A percentile compares a stretch with the other conserved stretches of the same genome.
These are phyloP conservation scores for Polydrusus tereticollis DNA, from an alignment of 2,888 invertebrate species.

Conservation along the genomic window DNA sequence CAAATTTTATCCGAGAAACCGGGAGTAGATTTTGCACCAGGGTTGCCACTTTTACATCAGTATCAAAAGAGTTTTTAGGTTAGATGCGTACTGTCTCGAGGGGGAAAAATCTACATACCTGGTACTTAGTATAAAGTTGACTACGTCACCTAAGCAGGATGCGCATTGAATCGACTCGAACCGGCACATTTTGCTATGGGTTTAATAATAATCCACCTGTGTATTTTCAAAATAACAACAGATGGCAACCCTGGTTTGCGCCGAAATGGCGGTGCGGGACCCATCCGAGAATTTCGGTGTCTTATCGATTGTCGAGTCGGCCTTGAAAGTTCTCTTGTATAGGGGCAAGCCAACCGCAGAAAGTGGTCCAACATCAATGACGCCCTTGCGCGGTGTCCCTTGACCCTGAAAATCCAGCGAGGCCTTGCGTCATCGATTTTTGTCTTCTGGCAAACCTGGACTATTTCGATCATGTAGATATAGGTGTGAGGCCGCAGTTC, in stretches of 20 bases:
- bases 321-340: constrained; percentile 40
- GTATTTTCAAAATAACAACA: neutral
- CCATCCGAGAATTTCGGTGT: constrained; percentile 19
- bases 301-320: constrained; percentile 23
- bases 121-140: too few species aligned
- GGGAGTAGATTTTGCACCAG: constrained; percentile 29
- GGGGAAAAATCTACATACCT: too few species aligned
- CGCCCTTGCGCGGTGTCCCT: constrained; percentile 48
- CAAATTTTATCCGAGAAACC: constrained; percentile 41
- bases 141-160: too few species aligned
- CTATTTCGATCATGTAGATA: neutral
- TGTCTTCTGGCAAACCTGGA: constrained; percentile 4
- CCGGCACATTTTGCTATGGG: too few species aligned
- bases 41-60: neutral
- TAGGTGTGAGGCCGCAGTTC: neutral
- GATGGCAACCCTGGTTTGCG: neutral
- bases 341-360: constrained; percentile 32
- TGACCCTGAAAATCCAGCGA: constrained; percentile 42
- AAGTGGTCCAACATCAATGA: constrained; percentile 15
- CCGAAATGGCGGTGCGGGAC: constrained; percentile 28
- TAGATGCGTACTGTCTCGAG: too few species aligned
- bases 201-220: too few species aligned
- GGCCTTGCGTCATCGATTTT: constrained; percentile 43
- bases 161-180: too few species aligned
- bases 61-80: too few species aligned